Percentiles rank a stretch among this genome's conserved stretches.
Evolutionary conservation across 2,888 invertebrate species (phyloP).

Genomic region (Marronus borbonicus): DNA sequence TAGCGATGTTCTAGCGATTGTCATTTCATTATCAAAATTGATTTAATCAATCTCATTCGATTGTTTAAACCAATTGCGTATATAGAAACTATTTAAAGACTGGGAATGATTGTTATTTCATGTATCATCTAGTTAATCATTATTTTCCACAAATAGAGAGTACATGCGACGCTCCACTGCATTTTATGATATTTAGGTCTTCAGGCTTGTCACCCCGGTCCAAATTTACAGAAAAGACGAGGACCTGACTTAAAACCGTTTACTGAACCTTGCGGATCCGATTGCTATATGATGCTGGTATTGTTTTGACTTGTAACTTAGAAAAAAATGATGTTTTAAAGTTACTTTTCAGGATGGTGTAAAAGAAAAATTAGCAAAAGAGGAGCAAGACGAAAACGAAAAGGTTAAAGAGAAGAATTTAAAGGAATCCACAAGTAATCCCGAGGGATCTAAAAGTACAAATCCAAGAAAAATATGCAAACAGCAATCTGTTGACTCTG

Average conservation of each 20-base stretch:
- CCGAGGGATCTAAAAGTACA: slow-evolving; percentile 58
- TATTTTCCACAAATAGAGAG: slow-evolving; percentile 6
- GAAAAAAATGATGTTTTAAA: slow-evolving; percentile 28
- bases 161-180: not conserved
- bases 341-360: slow-evolving; percentile 81
- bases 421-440: slow-evolving; percentile 56
- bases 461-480: slow-evolving; percentile 74
- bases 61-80: slow-evolving; percentile 28
- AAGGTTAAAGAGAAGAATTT: slow-evolving; percentile 63
- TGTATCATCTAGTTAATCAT: slow-evolving; percentile 10
- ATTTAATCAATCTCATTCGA: slow-evolving; percentile 5
- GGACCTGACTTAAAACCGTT: slow-evolving; percentile 92
- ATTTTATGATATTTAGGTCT: slow-evolving; percentile 75
- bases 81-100: not conserved
- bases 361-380: slow-evolving; percentile 81
- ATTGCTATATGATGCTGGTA: slow-evolving; percentile 92
- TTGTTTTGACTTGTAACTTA: slow-evolving; percentile 51
- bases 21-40: slow-evolving; percentile 35
- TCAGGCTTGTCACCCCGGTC: slow-evolving; percentile 92
- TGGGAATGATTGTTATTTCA: not conserved
- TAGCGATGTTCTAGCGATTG: slow-evolving; percentile 23
- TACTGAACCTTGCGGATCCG: slow-evolving; percentile 87
- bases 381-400: slow-evolving; percentile 70
- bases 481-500: slow-evolving; percentile 84
- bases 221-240: slow-evolving; percentile 89